Base-by-base conservation (phyloP, 2,797 vertebrate genomes). In the Pseudocheirus occidentalis region DNA sequence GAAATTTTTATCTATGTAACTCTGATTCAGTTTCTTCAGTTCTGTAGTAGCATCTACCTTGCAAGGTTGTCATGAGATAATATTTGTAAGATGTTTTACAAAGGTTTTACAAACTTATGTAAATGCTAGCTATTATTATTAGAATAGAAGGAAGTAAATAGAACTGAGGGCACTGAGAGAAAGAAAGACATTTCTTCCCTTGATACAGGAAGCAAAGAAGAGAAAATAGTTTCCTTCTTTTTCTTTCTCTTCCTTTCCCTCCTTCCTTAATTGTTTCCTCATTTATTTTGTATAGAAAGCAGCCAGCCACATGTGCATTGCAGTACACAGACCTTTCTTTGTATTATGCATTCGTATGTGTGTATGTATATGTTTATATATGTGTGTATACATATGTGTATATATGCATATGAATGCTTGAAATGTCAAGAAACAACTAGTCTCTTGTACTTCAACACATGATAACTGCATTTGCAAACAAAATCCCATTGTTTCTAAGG, bases 391-490 rank as follows among this genome's bases (percentile, higher is more conserved):
- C 1, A 73, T 18, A 73, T 7, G 7, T 3, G 28, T 10, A 29
- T 59, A 1, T 7, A 57, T 10, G 5, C 1, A 40, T 59, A 59
- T 11, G 1, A 9, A 56, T 73, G 28, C 90, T 94, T 92, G 16
- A 57, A 73, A 11, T 95, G 96, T 93, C 31, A 94, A 94, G 59
- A 96, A 97, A 92, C 40, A n/a, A 62, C 95, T 18, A 94, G 92
- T 96, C 18, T 89, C 3, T 52, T 93, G 96, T 53, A 31, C 59
- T 91, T 14, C 10, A 62, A 12, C 52, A 53, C 62, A 95, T 97
- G 24, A 93, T 0, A 0, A 93, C 56, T 95, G 27, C 28, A 58
- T 97, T 96, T 96, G 46, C 55, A 95, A 96, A 94, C 27, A 91
- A 0, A 50, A 21, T 92, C 91, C 62, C 91, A 18, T 46, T 96